Conservation (phyloP, 2,797 vertebrate genomes). For the Syngnathus rostellatus region DNA sequence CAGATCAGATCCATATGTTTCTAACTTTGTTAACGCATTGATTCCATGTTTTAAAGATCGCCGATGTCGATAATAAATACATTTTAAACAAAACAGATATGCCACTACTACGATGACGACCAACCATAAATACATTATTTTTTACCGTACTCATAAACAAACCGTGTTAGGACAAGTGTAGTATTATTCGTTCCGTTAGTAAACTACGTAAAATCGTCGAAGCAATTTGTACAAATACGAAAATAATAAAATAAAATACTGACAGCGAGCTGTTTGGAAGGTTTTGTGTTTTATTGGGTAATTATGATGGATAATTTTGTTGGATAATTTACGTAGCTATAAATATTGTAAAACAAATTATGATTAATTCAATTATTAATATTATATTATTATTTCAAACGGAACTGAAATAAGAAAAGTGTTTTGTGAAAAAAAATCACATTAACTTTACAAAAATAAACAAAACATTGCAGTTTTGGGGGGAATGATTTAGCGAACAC, state of each 20-base stretch:
- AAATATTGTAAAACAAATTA: not conserved
- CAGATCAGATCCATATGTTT: constrained; percentile 15
- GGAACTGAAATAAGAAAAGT: not conserved
- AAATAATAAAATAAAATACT: not conserved
- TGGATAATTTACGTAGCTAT: not conserved
- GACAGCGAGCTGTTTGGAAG: not conserved
- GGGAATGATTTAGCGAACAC: constrained; percentile 62
- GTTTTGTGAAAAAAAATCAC: not conserved
- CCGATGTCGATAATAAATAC: constrained; percentile 40
- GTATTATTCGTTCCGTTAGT: constrained; percentile 40
- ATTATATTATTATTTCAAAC: not conserved
- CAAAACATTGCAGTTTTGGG: constrained; percentile 38
- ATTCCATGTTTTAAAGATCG: constrained; percentile 14
- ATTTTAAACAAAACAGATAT: constrained; percentile 54
- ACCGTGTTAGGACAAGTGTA: constrained; percentile 53
- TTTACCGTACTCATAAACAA: constrained; percentile 49
- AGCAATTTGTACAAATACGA: not conserved
- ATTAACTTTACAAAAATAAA: constrained; percentile 22
- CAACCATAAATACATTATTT: constrained; percentile 58
- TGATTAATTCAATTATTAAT: no score
- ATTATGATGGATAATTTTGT: not conserved
- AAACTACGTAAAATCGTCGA: not conserved
- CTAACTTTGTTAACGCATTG: constrained; percentile 7
- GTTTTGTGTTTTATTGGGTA: not conserved
- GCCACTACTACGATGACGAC: constrained; percentile 25